phyloP scores from a whole-genome alignment of 2,888 invertebrate genomes.

The Ornithoptera alexandrae region DNA sequence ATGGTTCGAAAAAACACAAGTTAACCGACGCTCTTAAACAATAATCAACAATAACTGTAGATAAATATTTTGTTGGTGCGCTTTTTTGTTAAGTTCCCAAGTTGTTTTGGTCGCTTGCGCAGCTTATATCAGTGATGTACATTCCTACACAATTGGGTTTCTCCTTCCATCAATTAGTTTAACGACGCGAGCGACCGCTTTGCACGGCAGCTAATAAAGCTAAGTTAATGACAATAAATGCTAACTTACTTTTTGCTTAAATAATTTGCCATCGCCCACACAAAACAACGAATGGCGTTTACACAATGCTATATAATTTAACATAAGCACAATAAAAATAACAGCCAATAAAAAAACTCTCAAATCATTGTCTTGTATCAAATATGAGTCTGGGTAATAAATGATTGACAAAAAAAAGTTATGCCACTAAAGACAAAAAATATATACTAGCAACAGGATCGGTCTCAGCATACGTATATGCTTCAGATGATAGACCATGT shows the following conservation, averaged over 20 bases:
- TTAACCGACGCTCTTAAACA: neutral
- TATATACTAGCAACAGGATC: too few relatives aligned
- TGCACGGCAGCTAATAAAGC: neutral
- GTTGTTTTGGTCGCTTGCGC: neutral
- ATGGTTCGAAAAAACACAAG: neutral
- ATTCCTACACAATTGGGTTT: too few relatives aligned
- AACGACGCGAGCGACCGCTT: neutral
- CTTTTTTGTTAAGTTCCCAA: too few relatives aligned
- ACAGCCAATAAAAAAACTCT: neutral
- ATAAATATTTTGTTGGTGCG: neutral
- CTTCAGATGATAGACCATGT: too few relatives aligned
- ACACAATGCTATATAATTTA: constrained; percentile 7
- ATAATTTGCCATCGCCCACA: neutral
- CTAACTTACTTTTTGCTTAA: neutral
- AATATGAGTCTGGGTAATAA: neutral
- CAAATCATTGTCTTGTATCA: constrained; percentile 1
- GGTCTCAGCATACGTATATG: too few relatives aligned
- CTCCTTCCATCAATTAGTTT: too few relatives aligned
- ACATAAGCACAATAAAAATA: constrained; percentile 1
- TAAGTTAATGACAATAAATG: neutral
- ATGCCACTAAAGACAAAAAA: too few relatives aligned
- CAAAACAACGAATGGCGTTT: neutral
- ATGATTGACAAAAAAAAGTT: neutral
- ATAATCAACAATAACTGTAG: neutral
- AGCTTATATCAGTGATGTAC: too few relatives aligned